These are phyloP conservation scores for Marmota flaviventris DNA, from an alignment of 2,113 vertebrate genomes.

Conservation along the genomic window DNA sequence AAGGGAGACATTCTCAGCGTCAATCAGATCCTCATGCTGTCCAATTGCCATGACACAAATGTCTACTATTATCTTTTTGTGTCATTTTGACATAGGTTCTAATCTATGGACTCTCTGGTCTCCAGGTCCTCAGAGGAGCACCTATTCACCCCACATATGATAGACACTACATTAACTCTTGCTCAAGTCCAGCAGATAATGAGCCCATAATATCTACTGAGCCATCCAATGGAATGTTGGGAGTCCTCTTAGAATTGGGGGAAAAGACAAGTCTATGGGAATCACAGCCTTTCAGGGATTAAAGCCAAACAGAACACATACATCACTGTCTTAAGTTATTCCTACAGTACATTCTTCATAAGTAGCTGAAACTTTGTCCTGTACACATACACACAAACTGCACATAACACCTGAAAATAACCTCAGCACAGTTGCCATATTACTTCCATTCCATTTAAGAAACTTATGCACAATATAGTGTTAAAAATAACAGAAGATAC, in stretches of 20 bases:
- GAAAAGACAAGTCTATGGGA: neutral
- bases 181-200: neutral
- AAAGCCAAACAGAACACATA: neutral
- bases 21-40: fast-evolving
- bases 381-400: neutral
- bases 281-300: fast-evolving
- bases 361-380: neutral
- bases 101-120: fast-evolving
- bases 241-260: neutral
- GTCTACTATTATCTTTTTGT: fast-evolving
- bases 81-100: neutral
- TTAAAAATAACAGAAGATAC: neutral
- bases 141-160: too few relatives aligned
- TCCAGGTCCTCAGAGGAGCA: neutral
- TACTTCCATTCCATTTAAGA: neutral
- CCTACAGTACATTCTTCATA: neutral
- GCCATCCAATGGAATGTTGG: neutral
- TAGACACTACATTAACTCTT: neutral
- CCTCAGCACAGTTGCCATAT: neutral
- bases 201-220: neutral
- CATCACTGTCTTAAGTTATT: neutral
- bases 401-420: neutral
- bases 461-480: neutral
- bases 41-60: neutral
- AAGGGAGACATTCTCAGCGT: fast-evolving